These are phyloP conservation scores for Malurus melanocephalus DNA, from an alignment of 2,113 vertebrate species.

Conservation along the genomic window DNA sequence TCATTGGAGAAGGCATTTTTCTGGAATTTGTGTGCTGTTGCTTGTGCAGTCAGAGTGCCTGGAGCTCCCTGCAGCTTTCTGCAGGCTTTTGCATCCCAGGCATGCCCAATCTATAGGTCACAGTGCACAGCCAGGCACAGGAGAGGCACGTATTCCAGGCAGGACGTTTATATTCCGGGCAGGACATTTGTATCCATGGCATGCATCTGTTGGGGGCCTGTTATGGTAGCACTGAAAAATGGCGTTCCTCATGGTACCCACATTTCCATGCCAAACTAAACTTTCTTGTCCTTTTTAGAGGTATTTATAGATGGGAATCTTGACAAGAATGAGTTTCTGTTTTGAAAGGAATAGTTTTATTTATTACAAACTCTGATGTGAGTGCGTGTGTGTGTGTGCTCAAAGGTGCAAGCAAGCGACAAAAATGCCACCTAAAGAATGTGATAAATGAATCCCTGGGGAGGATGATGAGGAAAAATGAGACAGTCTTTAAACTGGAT, in stretches of 20 bases:
- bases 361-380: slow-evolving; percentile 1
- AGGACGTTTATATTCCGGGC: background rate
- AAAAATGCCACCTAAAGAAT: slow-evolving; percentile 2
- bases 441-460: background rate
- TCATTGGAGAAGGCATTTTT: background rate
- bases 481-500: background rate
- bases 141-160: background rate
- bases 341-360: slow-evolving; percentile 56
- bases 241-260: slow-evolving; percentile 56
- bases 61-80: background rate
- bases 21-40: background rate
- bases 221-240: slow-evolving; percentile 53
- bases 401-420: slow-evolving; percentile 28
- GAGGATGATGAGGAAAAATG: background rate
- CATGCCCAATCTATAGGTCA: background rate
- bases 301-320: slow-evolving; percentile 77
- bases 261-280: slow-evolving; percentile 66
- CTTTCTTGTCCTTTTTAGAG: slow-evolving; percentile 62
- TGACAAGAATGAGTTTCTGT: slow-evolving; percentile 67
- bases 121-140: background rate
- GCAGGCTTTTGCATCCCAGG: background rate
- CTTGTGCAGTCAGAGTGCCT: background rate
- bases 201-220: background rate
- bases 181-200: background rate
- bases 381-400: background rate